Evolutionary conservation across 23 tunicate species (phyloP), one percentile per base, ranked within the genome.

Genomic region (Aplidium turbinatum): DNA sequence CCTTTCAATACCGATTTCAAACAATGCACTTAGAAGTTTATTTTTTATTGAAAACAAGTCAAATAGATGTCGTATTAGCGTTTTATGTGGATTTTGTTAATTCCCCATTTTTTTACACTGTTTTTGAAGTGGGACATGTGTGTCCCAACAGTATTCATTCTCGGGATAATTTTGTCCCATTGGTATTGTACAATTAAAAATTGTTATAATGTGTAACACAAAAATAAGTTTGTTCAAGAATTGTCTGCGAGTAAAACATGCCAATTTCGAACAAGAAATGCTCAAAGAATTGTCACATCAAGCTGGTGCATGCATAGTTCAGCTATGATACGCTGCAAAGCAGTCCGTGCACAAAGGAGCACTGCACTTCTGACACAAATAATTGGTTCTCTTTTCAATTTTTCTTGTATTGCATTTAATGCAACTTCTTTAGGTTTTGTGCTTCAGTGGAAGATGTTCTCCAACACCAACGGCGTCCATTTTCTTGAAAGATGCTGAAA

Each of bases 401-500:
- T 54, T 54, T 54, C 22, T 5, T 6, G 61, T 16, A 54, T 22
- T 54, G 61, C 61, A 54, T 9, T n/a, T 22, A 20, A 54, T 54
- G 61, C 61, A 54, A 16, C 61, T 54, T 54, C 61, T 54, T 54
- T 25, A n/a, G 61, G 6, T 54, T 54, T 54, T 54, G 61, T 11
- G 19, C 23, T 9, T 9, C 23, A 54, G 61, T 54, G 61, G 61
- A 54, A 54, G 61, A 54, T 54, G 61, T 20, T 20, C 61, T 16
- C 61, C 23, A 54, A 25, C 23, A 25, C 61, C 61, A 16, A 54
- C 61, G 19, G 61, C 61, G 21, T 54, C 21, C 61, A 54, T 54
- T 54, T 54, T 54, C 61, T 54, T 54, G 61, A 54, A 54, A 54
- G 61, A 9, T 16, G 61, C 61, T 54, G 61, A 54, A 54, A 16